Evolutionary conservation across 2,113 vertebrate species (phyloP).

Genomic region (Pygoscelis antarcticus): DNA sequence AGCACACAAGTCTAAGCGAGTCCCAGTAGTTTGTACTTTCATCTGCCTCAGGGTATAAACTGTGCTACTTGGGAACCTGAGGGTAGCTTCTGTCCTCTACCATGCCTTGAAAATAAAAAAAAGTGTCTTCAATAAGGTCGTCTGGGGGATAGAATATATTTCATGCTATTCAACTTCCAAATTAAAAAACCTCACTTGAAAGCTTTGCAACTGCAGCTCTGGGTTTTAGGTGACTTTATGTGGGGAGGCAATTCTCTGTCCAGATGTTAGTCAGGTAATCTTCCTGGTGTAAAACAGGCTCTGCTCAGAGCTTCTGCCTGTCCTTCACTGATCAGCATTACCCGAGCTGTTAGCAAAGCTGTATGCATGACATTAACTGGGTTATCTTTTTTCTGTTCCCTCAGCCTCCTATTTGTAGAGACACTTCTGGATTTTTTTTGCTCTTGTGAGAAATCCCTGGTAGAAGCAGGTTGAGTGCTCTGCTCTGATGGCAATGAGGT

Average conservation of each 20-base stretch:
- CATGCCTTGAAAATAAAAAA: not conserved
- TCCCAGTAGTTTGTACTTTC: not conserved
- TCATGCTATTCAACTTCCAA: not conserved
- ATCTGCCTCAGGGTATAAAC: not conserved
- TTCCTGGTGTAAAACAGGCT: not conserved
- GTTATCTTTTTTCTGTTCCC: not conserved
- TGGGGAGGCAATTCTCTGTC: not conserved
- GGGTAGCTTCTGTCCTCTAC: not conserved
- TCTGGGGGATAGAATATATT: not conserved
- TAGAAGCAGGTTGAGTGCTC: slow-evolving; percentile 29
- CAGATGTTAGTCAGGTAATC: not conserved
- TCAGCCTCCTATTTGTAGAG: not conserved
- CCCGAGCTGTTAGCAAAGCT: not conserved
- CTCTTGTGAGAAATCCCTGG: slow-evolving; percentile 23
- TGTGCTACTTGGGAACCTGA: not conserved
- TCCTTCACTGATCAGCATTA: not conserved
- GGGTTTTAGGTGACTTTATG: not conserved
- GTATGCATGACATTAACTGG: not conserved
- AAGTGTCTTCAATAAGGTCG: not conserved
- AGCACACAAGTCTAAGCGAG: not conserved
- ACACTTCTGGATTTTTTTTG: not conserved
- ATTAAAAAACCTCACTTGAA: not conserved
- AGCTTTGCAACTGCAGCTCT: not conserved
- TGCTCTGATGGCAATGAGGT: not conserved
- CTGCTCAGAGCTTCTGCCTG: not conserved